Evolutionary conservation across 2,888 invertebrate species (phyloP), one percentile per base, ranked within the genome.

Genomic region (Stenolophus ochropezus): DNA sequence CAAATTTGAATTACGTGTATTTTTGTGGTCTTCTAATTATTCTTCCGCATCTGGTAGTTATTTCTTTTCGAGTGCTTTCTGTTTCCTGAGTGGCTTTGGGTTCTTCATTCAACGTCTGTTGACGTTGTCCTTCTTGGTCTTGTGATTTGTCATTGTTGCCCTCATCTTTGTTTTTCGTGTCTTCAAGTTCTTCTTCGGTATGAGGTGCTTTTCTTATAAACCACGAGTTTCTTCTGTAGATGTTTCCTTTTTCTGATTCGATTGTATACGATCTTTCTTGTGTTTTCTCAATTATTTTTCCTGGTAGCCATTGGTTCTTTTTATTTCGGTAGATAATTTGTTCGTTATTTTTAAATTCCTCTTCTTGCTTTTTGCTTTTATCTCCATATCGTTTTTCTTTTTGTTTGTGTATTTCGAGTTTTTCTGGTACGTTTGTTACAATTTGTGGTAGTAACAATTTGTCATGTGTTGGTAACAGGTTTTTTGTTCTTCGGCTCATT

Each of bases 401-500:
- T 11, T 42, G 18, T 71, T 71, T 42, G 6, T 42, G 20, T 8
- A n/a, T 42, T 42, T 21, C 65, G 2, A 42, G 42, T 42, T 71
- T 71, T 42, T 42, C 47, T 1, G 71, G 2, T 71, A 71, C 71
- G 6, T 71, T n/a, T 2, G 18, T 71, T 42, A 71, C 69, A 14
- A 69, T 14, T 69, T 69, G 16, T n/a, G 27, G 69, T 69, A 16
- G 8, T 69, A 27, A 27, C 25, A 69, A 11, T 2, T 27, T 69
- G 14, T 25, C 25, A 4, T 53, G 4, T 14, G 8, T 20, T 4
- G 16, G 27, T 11, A 42, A 8, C 25, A 69, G 2, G 6, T 16
- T 69, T 69, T 69, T 69, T 2, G 21, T 69, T 74, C 74, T 76
- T 79, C 74, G 79, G 20, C 65, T 20, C 69, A 69, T 61, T 5